Evolutionary conservation across 2,113 vertebrate species (phyloP), one percentile per base, ranked within the genome.

Genomic region (Gymnobelideus leadbeateri): DNA sequence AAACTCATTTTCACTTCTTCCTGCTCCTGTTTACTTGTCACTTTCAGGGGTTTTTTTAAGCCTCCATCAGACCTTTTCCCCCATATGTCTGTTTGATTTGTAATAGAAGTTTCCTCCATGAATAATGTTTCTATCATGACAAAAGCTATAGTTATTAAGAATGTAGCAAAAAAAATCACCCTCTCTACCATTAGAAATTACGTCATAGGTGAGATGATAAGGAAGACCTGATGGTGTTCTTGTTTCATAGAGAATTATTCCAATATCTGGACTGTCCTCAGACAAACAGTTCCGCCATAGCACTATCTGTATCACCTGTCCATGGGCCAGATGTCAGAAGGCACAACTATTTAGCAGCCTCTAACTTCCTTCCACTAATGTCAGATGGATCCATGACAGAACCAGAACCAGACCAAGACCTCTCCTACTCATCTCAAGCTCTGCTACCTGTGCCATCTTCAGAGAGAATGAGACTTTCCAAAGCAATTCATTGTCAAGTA

Each of bases 41-140:
- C 16, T 37, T 43, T 77, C 68, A 77, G 19, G 68, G n/a, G 31
- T 50, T 94, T 91, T 91, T 93, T 93, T 28, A 61, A 89, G 43
- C 95, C 26, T 57, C 37, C 54, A 14, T 51, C 91, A 77, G 37
- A 14, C 26, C 51, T 28, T 46, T 92, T 28, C 91, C 43, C 47
- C 11, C 7, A 9, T 89, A 51, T 50, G 53, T 43, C 2, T 94
- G 92, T 96, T 90, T 54, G 9, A 84, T 52, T 49, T 91, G 84
- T 84, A 84, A 84, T 21, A 21, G 16, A 84, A 77, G n/a, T 84
- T 89, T 8, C 55, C n/a, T 68, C 14, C 19, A 51, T 92, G 50
- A 91, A 26, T 4, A 1, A 25, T 90, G 50, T 91, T 57, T 52
- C 46, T 46, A 26, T 68, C 8, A 43, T 11, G 12, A 68, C 49